Percentiles rank a stretch among this genome's conserved stretches.
These are phyloP conservation scores for mouse (Mus musculus) DNA, from an alignment of 2,113 vertebrate species.

Conservation along the genomic window DNA sequence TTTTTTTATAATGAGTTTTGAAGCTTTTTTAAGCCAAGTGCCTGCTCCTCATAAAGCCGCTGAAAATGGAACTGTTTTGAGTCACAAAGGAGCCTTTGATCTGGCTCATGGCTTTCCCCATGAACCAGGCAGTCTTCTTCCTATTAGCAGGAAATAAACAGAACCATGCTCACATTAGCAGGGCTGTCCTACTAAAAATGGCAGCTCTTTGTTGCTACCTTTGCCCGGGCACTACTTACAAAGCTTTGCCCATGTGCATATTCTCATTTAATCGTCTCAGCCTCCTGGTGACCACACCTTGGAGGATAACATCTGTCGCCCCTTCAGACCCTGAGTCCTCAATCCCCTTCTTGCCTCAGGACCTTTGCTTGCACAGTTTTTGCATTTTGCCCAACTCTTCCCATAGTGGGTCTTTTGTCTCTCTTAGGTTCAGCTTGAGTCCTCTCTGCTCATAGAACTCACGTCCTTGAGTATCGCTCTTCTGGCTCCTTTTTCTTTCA, in stretches of 20 bases:
- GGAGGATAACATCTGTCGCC: accelerated
- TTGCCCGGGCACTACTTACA: not conserved
- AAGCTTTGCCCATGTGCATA: not conserved
- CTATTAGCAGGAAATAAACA: not conserved
- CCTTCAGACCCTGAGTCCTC: not conserved
- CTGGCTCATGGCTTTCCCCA: not conserved
- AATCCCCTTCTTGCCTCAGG: not conserved
- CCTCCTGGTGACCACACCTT: not conserved
- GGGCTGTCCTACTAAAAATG: not conserved
- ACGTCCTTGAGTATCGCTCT: no score
- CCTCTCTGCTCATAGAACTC: not conserved
- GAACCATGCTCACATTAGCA: not conserved
- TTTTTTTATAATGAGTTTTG: constrained; percentile 66
- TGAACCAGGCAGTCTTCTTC: not conserved
- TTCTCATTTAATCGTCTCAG: not conserved
- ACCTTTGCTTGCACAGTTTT: not conserved
- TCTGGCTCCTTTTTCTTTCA: not conserved
- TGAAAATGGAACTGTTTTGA: constrained; percentile 60
- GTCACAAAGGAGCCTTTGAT: constrained; percentile 49
- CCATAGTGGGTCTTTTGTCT: not conserved
- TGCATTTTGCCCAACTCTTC: not conserved
- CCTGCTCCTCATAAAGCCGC: constrained; percentile 51
- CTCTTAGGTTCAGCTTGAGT: not conserved
- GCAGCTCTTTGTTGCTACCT: not conserved
- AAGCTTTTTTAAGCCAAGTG: constrained; percentile 50